These are phyloP conservation scores for Aethes cnicana DNA, from an alignment of 2,888 invertebrate genomes.

Conservation along the genomic window DNA sequence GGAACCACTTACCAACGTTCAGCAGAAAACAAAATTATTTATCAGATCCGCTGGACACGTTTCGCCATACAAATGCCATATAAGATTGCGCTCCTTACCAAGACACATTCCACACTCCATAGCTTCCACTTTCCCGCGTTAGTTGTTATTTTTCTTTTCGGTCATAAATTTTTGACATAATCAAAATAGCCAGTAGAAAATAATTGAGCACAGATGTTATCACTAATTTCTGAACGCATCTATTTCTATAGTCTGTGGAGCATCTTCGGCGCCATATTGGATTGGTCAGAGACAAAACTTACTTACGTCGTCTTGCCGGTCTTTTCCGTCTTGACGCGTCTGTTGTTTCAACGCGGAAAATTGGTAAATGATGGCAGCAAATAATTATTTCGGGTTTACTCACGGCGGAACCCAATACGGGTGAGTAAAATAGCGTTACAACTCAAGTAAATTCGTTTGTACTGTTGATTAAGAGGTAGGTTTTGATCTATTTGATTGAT, in stretches of 20 bases:
- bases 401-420: constrained; percentile 96
- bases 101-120: no score
- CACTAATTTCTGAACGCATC: constrained; percentile 18
- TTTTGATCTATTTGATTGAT: constrained; percentile 39
- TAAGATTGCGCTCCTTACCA: no score
- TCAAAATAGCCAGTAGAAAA: no score
- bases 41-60: no score
- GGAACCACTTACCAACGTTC: no score
- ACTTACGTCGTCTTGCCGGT: constrained; percentile 55
- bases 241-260: constrained; percentile 38
- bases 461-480: constrained; percentile 24
- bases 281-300: constrained; percentile 65
- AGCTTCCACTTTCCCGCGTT: no score
- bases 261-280: constrained; percentile 48
- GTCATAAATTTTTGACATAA: no score
- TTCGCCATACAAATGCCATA: no score
- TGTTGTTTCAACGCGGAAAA: constrained; percentile 72
- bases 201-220: no score
- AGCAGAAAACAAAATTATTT: no score
- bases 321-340: constrained; percentile 74
- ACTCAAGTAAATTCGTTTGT: constrained; percentile 32
- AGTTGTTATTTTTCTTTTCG: no score
- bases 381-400: constrained; percentile 97
- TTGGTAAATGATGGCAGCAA: constrained; percentile 89
- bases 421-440: constrained; percentile 77